Evolutionary conservation across 2,797 vertebrate species (phyloP).

Genomic region (Cyclura pinguis): DNA sequence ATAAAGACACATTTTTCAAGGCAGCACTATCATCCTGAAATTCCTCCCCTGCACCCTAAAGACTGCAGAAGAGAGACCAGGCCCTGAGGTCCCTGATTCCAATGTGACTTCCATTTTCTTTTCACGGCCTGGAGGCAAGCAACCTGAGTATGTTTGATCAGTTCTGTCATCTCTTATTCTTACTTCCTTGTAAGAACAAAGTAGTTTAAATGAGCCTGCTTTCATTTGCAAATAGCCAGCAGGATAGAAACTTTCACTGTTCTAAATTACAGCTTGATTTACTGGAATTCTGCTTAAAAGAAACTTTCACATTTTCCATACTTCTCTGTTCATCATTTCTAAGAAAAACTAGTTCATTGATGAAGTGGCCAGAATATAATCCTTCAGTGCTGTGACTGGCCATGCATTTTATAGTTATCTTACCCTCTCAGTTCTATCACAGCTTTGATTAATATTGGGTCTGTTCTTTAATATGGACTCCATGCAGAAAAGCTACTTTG

Average conservation of each 20-base stretch:
- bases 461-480: neutral
- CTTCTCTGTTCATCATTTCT: neutral
- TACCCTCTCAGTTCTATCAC: slow-evolving; percentile 31
- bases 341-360: neutral
- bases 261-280: slow-evolving; percentile 43
- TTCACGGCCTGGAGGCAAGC: neutral
- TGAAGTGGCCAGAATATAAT: neutral
- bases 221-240: slow-evolving; percentile 24
- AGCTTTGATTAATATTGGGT: slow-evolving; percentile 67
- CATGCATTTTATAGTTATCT: slow-evolving; percentile 18
- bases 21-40: no score
- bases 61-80: no score
- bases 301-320: neutral
- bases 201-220: neutral
- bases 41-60: no score
- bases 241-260: slow-evolving; percentile 28
- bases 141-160: no score
- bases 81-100: no score
- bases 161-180: neutral
- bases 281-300: slow-evolving; percentile 11
- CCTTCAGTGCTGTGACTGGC: neutral
- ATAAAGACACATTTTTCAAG: no score
- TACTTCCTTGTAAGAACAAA: neutral
- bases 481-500: slow-evolving; percentile 47
- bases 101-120: neutral